Conservation (phyloP, 2,888 invertebrate genomes). For the Drosophila affinis region DNA sequence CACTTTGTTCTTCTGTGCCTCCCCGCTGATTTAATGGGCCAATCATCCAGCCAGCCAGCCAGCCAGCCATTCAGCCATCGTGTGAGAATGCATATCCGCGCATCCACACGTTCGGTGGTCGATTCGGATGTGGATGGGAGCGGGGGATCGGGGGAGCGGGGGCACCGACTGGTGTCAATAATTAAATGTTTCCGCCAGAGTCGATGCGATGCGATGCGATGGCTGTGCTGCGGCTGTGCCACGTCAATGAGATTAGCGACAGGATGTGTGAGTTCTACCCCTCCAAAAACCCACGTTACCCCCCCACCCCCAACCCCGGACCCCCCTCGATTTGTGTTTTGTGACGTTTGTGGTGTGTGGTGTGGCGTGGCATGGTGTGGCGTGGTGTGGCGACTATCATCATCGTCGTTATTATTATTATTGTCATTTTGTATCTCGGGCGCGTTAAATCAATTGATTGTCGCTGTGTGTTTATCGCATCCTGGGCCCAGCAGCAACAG, state of each 20-base stretch:
- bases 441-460: conserved; percentile 52
- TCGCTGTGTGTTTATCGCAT: conserved; percentile 33
- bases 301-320: background rate
- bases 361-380: background rate
- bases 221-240: conserved; percentile 42
- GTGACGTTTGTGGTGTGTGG: background rate
- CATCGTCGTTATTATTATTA: conserved; percentile 23
- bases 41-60: conserved; percentile 30
- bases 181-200: conserved; percentile 60
- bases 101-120: conserved; percentile 44
- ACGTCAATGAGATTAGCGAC: conserved; percentile 48
- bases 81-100: conserved; percentile 53
- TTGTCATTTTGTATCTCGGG: conserved; percentile 16
- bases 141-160: background rate
- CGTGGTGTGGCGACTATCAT: background rate
- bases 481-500: conserved; percentile 25
- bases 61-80: conserved; percentile 21
- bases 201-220: conserved; percentile 11
- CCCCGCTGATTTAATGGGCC: conserved; percentile 29
- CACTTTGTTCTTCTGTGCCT: conserved; percentile 14
- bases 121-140: background rate
- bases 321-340: background rate
- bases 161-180: conserved; percentile 53
- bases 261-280: conserved; percentile 38
- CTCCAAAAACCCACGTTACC: background rate